A percentile compares a stretch with the other conserved stretches of the same genome.
Conservation (phyloP, 1,140 invertebrate species). For the Sinella curviseta region DNA sequence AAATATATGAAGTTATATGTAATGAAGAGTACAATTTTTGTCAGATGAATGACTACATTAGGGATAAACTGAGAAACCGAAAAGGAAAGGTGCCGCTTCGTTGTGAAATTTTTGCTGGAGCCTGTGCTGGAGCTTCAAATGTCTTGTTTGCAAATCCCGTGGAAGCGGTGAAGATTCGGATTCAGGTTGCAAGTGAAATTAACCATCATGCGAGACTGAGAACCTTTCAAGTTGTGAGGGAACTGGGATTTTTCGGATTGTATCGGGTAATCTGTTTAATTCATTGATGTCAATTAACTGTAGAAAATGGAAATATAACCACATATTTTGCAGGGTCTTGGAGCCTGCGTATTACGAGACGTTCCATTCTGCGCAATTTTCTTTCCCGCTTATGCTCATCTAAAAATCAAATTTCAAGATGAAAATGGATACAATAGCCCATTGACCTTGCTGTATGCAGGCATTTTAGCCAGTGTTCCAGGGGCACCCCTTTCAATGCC, state of each 20-base stretch:
- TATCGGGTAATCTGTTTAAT: slow-evolving; percentile 72
- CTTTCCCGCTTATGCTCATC: slow-evolving; percentile 94
- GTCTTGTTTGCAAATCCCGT: slow-evolving; percentile 97
- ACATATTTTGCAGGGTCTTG: slow-evolving; percentile 65
- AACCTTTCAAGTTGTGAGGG: slow-evolving; percentile 82
- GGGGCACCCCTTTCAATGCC: slow-evolving; percentile 96
- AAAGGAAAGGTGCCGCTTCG: slow-evolving; percentile 80
- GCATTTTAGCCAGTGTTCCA: slow-evolving; percentile 89
- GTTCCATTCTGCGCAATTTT: slow-evolving; percentile 98
- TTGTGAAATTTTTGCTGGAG: slow-evolving; percentile 88
- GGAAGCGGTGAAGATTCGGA: slow-evolving; percentile 97
- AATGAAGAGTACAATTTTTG: not conserved
- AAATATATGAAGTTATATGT: not conserved
- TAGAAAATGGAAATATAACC: not conserved
- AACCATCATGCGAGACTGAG: slow-evolving; percentile 74
- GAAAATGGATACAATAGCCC: slow-evolving; percentile 93
- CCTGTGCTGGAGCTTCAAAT: slow-evolving; percentile 84
- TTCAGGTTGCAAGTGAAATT: slow-evolving; percentile 98
- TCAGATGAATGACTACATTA: slow-evolving; percentile 84
- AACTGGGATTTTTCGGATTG: slow-evolving; percentile 87
- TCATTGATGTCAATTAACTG: not conserved
- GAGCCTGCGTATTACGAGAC: slow-evolving; percentile 90
- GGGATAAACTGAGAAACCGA: slow-evolving; percentile 89
- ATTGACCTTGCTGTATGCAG: slow-evolving; percentile 78
- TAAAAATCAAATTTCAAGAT: slow-evolving; percentile 76